Evolutionary conservation across 2,797 vertebrate species (phyloP).

Genomic region (Coranthus polyacanthus): DNA sequence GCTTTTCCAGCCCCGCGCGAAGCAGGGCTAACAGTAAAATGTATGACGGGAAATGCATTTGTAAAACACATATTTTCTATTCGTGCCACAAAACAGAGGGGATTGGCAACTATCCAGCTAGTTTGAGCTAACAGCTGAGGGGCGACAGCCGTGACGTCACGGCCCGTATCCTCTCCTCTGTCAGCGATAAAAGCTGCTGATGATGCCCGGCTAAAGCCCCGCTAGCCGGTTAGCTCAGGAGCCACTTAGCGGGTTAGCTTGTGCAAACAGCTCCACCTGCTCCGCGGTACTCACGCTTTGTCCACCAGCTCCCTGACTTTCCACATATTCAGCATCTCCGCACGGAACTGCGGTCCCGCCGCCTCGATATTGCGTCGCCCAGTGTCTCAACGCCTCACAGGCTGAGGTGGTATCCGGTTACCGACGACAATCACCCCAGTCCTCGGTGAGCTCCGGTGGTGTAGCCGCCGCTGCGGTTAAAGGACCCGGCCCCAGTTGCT

Average conservation of each 20-base stretch:
- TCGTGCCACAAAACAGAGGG: conserved; percentile 15
- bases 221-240: conserved; percentile 49
- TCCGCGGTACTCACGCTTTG: conserved; percentile 94
- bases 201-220: conserved; percentile 49
- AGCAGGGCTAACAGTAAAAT: rapidly evolving
- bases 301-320: conserved; percentile 98
- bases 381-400: conserved; percentile 60
- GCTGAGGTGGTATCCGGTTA: conserved; percentile 67
- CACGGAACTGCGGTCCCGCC: conserved; percentile 74
- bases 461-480: conserved; percentile 64
- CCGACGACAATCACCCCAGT: conserved; percentile 51
- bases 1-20: rapidly evolving
- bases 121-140: conserved; percentile 70
- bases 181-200: conserved; percentile 63
- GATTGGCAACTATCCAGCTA: conserved; percentile 69
- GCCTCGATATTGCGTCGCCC: conserved; percentile 77
- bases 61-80: not conserved
- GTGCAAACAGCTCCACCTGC: conserved; percentile 35
- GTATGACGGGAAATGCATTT: rapidly evolving
- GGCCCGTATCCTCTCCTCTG: conserved; percentile 49
- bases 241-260: conserved; percentile 51
- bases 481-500: conserved; percentile 80
- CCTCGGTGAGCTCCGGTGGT: conserved; percentile 28
- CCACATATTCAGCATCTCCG: conserved; percentile 96
- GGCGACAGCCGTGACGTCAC: conserved; percentile 81